phyloP scores from a whole-genome alignment of 2,797 vertebrate genomes.

The Oryzias dopingdopingensis region DNA sequence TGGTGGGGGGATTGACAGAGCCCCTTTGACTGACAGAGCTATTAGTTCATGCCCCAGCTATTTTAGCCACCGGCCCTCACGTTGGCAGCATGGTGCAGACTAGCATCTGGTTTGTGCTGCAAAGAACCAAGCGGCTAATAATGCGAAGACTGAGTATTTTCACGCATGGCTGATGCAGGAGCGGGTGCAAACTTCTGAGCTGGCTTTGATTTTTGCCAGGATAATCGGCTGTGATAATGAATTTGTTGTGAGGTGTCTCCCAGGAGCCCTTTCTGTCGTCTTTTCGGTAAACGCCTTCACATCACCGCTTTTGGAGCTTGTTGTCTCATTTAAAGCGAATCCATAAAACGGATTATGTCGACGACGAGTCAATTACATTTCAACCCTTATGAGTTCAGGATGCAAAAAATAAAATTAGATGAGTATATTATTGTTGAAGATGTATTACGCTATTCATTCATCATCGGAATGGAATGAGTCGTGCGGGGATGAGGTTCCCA shows the following conservation, averaged over 20 bases:
- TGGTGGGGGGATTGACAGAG: constrained; percentile 36
- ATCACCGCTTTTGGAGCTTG: constrained; percentile 51
- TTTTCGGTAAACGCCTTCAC: constrained; percentile 38
- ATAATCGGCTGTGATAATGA: constrained; percentile 49
- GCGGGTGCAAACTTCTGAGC: constrained; percentile 27
- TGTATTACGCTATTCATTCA: constrained; percentile 74
- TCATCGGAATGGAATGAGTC: constrained; percentile 72
- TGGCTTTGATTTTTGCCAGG: constrained; percentile 50
- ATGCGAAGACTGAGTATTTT: too few relatives aligned
- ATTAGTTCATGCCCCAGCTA: constrained; percentile 39
- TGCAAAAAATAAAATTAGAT: constrained; percentile 76
- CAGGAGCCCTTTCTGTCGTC: constrained; percentile 30
- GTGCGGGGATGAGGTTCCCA: constrained; percentile 64
- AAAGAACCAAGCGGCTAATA: not conserved
- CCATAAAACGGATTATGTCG: constrained; percentile 70
- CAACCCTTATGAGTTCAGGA: constrained; percentile 76
- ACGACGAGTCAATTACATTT: constrained; percentile 74
- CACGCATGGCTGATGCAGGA: not conserved
- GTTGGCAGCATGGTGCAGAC: constrained; percentile 5
- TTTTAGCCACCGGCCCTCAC: constrained; percentile 14
- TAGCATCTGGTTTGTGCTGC: constrained; percentile 26
- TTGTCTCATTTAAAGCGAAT: constrained; percentile 71
- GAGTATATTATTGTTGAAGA: constrained; percentile 72
- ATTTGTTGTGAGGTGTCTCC: constrained; percentile 38
- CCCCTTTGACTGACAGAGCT: constrained; percentile 48